Conservation (phyloP, 2,797 vertebrate genomes). For the Sphaeramia orbicularis region DNA sequence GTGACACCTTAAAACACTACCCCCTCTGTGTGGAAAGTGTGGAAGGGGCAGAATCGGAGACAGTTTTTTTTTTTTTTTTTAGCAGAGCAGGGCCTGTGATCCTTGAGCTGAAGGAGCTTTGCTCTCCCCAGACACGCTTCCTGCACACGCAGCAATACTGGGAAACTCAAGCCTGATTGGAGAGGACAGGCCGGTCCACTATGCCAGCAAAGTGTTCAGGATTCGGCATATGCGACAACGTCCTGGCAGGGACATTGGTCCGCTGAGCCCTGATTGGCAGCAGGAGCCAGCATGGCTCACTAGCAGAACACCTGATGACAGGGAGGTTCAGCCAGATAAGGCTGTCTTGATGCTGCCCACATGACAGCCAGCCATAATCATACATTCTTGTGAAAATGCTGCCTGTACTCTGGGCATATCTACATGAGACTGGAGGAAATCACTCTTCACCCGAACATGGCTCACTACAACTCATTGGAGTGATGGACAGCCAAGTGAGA, state of each 20-base stretch:
- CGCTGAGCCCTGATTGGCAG: conserved; percentile 70
- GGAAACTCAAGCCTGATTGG: conserved; percentile 75
- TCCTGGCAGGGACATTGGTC: conserved; percentile 65
- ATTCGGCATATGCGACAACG: conserved; percentile 39
- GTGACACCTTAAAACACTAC: conserved; percentile 13
- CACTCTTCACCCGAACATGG: conserved; percentile 45
- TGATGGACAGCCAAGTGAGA: conserved; percentile 52
- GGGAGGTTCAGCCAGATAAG: conserved; percentile 63
- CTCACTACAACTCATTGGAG: conserved; percentile 41
- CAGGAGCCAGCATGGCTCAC: conserved; percentile 44
- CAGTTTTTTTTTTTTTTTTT: conserved; percentile 18
- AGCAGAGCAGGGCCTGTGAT: conserved; percentile 51
- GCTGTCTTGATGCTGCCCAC: conserved; percentile 45
- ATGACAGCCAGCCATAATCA: conserved; percentile 59
- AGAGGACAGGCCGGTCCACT: conserved; percentile 64
- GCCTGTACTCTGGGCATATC: conserved; percentile 24
- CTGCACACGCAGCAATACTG: conserved; percentile 71
- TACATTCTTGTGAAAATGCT: conserved; percentile 51
- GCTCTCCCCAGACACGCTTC: conserved; percentile 66
- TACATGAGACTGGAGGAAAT: conserved; percentile 52
- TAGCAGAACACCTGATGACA: conserved; percentile 66
- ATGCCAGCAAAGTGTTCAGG: conserved; percentile 62
- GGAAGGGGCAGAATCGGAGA: conserved; percentile 62
- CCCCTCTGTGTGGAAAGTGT: conserved; percentile 47
- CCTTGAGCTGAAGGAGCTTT: conserved; percentile 63